Evolutionary conservation across 37 sponge, comb jelly and placozoan genomes (phyloP).

Genomic region (Geodia barretti): DNA sequence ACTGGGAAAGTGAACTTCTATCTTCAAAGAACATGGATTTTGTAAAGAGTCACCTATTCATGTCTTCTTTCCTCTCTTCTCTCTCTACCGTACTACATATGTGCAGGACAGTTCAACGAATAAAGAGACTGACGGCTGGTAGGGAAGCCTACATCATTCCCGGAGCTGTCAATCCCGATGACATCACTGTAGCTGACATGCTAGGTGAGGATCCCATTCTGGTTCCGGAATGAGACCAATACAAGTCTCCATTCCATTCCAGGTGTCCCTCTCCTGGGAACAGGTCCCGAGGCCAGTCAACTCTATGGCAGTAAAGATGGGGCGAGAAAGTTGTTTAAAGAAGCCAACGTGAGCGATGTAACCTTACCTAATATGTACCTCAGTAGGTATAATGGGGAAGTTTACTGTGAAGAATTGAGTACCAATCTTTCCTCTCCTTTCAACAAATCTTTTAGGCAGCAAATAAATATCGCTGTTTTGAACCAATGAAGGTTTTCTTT

Average conservation of each 20-base stretch:
- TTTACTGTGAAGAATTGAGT: too few relatives aligned
- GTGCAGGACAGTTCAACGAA: constrained; percentile 48
- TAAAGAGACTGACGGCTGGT: constrained; percentile 76
- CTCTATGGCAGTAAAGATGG: constrained; percentile 84
- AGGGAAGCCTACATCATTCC: constrained; percentile 82
- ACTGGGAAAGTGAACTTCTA: too few relatives aligned
- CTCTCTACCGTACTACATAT: too few relatives aligned
- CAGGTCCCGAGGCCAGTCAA: constrained; percentile 64
- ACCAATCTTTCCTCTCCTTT: too few relatives aligned
- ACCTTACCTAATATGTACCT: too few relatives aligned
- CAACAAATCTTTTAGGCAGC: too few relatives aligned
- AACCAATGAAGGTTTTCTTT: too few relatives aligned
- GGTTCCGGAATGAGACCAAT: background rate
- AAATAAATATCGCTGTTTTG: too few relatives aligned
- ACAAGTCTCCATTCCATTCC: background rate
- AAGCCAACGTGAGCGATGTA: constrained; percentile 41
- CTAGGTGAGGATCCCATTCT: constrained; percentile 38
- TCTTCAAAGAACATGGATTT: too few relatives aligned
- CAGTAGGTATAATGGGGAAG: too few relatives aligned
- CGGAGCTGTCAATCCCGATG: constrained; percentile 70
- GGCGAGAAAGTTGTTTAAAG: constrained; percentile 54
- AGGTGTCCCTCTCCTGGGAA: constrained; percentile 73
- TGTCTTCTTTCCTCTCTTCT: too few relatives aligned
- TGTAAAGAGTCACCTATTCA: too few relatives aligned
- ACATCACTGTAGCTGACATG: constrained; percentile 79